phyloP scores from a whole-genome alignment of 1,140 invertebrate species.

The Littorina saxatilis region DNA sequence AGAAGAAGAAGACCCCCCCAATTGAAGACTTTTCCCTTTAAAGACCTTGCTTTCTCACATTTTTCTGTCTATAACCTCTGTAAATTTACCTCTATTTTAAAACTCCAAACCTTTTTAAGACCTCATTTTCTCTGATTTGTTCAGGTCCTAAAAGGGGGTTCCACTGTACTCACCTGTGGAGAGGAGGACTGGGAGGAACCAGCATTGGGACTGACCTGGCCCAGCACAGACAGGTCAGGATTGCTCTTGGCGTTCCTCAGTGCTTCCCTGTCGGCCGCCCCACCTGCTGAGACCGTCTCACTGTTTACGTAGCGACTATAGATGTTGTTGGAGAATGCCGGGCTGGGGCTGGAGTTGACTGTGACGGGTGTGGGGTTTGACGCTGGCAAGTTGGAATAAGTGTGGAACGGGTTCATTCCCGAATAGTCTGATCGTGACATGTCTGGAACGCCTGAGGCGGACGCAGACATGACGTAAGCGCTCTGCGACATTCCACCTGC shows the following conservation, averaged over 20 bases:
- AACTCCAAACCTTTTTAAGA: too few species aligned
- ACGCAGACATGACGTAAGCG: conserved; percentile 6
- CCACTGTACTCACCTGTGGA: too few species aligned
- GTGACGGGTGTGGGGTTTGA: neutral
- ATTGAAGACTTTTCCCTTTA: too few species aligned
- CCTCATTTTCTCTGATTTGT: too few species aligned
- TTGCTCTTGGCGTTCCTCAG: conserved; percentile 39
- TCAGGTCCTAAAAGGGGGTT: too few species aligned
- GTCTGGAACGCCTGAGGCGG: neutral
- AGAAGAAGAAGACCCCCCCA: too few species aligned
- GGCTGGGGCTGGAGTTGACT: neutral
- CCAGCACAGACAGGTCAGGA: conserved; percentile 24
- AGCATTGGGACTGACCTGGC: too few species aligned
- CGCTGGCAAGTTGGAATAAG: conserved; percentile 36
- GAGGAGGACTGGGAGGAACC: too few species aligned
- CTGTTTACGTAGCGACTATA: conserved; percentile 42
- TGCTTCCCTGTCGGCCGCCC: neutral
- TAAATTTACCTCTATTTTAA: too few species aligned
- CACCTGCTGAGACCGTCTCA: neutral
- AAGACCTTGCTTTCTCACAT: too few species aligned
- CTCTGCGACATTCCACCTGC: conserved; percentile 6
- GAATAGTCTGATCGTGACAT: neutral
- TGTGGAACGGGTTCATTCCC: neutral
- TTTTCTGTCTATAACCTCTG: too few species aligned
- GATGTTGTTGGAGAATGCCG: conserved; percentile 15